A percentile compares a stretch with the other conserved stretches of the same genome.
Conservation (phyloP, 2,888 invertebrate species). For the Andrena haemorrhoa region DNA sequence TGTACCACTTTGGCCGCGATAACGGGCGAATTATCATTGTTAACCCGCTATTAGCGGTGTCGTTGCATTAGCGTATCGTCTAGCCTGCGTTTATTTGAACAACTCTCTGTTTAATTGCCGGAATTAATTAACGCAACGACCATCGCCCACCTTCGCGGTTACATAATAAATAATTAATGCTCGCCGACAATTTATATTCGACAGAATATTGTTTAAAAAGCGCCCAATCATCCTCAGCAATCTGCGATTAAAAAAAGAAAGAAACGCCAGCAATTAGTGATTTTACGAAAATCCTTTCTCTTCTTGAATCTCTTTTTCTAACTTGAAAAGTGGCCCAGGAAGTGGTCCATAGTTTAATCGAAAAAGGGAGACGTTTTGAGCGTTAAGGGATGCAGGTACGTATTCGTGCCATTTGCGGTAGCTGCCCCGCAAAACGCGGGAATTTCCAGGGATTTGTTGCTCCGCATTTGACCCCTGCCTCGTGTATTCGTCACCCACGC, state of each 20-base stretch:
- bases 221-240: background rate
- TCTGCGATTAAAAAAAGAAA: background rate
- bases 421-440: conserved; percentile 2
- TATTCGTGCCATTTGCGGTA: conserved; percentile 1
- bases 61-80: conserved; percentile 59
- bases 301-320: background rate
- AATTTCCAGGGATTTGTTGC: conserved; percentile 20
- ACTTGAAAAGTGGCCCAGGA: background rate
- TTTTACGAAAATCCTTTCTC: background rate
- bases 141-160: conserved; percentile 34
- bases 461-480: conserved; percentile 30
- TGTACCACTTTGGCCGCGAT: conserved; percentile 61
- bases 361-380: background rate
- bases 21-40: conserved; percentile 67
- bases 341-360: background rate
- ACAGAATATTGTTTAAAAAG: background rate
- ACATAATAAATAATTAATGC: conserved; percentile 43
- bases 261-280: background rate
- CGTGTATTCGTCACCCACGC: conserved; percentile 6
- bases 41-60: conserved; percentile 58
- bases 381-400: conserved; percentile 25
- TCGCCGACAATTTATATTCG: background rate
- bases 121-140: conserved; percentile 61
- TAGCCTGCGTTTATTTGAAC: conserved; percentile 61
- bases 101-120: conserved; percentile 53